A percentile compares a stretch with the other conserved stretches of the same genome.
phyloP scores from a whole-genome alignment of 2,888 invertebrate species.

The Fragum fragum region DNA sequence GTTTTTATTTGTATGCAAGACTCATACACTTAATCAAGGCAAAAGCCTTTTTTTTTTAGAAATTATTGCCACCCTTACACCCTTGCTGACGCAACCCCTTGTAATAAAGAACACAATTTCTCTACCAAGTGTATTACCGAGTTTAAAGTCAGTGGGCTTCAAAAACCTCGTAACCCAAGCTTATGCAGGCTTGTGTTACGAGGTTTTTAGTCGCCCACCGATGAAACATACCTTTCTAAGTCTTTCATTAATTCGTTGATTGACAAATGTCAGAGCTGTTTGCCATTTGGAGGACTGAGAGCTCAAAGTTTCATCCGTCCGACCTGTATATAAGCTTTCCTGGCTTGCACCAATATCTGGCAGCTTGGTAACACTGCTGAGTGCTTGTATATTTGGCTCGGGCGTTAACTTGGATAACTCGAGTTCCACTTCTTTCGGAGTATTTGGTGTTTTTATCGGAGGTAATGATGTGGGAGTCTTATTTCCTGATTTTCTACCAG shows the following conservation, averaged over 20 bases:
- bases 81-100: no score
- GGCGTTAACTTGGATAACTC: not conserved
- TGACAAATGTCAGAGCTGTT: conserved; percentile 74
- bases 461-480: conserved; percentile 18
- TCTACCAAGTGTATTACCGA: no score
- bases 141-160: no score
- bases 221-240: conserved; percentile 37
- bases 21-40: no score
- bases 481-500: not conserved
- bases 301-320: conserved; percentile 39
- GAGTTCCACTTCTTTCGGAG: not conserved
- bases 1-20: no score
- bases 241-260: conserved; percentile 72
- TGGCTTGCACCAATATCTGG: conserved; percentile 34
- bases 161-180: no score
- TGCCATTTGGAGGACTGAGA: conserved; percentile 64
- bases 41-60: no score
- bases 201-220: not conserved
- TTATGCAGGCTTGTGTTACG: no score
- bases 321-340: conserved; percentile 11
- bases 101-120: no score
- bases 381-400: not conserved
- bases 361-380: conserved; percentile 38
- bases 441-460: conserved; percentile 21
- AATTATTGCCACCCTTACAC: no score